Evolutionary conservation across 1,140 invertebrate species (phyloP), one percentile per base, ranked within the genome.

Genomic region (Delia radicum): DNA sequence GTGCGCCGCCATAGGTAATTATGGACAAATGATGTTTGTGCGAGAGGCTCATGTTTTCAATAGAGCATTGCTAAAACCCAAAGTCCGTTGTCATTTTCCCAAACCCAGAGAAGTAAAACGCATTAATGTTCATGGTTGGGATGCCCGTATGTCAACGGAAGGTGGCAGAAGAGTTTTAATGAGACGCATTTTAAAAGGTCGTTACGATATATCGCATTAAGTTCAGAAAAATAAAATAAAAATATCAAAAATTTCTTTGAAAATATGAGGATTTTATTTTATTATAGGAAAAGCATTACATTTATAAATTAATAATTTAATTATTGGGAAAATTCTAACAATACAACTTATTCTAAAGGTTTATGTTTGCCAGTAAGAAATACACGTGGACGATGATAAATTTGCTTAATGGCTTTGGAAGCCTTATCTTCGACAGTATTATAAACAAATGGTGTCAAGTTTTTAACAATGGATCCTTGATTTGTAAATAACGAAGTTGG

Each of bases 141-240:
- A 88, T 18, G 86, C 87, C 0, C 89, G 92, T 79, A 91, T 95
- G 87, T 89, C 91, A 0, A 94, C 93, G 1, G 87, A 87, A 0
- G 86, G 80, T 74, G 93, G 93, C 24, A 87, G 93, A 37, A 89
- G 86, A 86, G 85, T 93, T 61, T 81, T 95, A 7, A 93, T 93
- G 92, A 89, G 92, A 80, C 89, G 93, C 80, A 90, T 94, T 78
- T 85, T 95, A 3, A 94, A 93, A 87, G 93, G 93, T 29, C 88
- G 90, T 87, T 89, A 90, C 87, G 89, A 92, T 7, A 81, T 94
- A 7, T 88, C 90, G 27, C 94, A 95, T 87, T 95, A 88, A 88
- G 18, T n/a, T n/a, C n/a, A n/a, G 15, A 42, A 42, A 42, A 33
- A 69, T 33, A 69, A 31, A 13, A 31, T 15, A 42, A 42, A n/a